Conservation (phyloP, 2,113 vertebrate species). For the Tamias sibiricus region DNA sequence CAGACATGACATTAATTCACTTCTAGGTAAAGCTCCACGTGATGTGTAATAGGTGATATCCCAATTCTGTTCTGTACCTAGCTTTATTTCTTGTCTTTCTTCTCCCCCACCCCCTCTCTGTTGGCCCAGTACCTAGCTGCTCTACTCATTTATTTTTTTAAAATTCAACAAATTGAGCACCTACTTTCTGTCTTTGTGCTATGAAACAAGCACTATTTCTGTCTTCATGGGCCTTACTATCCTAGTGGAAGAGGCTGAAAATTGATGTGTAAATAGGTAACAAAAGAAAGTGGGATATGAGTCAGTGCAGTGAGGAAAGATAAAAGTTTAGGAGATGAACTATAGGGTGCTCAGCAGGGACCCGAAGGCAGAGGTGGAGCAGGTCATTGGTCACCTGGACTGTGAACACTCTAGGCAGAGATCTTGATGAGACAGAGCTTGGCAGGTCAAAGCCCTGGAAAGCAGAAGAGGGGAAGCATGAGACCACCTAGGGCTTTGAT, state of each 20-base stretch:
- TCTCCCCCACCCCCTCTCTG: neutral
- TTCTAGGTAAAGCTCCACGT: neutral
- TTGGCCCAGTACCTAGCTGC: neutral
- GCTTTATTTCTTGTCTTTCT: neutral
- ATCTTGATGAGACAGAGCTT: neutral
- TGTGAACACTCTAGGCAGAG: neutral
- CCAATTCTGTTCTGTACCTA: neutral
- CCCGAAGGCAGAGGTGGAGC: neutral
- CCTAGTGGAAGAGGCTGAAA: neutral
- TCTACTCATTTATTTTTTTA: neutral
- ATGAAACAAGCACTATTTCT: neutral
- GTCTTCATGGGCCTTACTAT: neutral
- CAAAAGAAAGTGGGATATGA: neutral
- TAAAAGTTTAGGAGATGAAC: neutral
- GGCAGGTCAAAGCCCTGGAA: too few relatives aligned
- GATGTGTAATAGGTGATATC: neutral
- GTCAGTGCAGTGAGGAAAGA: neutral
- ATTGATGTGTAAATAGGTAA: neutral
- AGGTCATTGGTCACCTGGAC: neutral
- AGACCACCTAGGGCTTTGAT: neutral
- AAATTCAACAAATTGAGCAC: neutral
- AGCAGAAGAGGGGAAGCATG: neutral
- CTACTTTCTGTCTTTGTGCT: neutral
- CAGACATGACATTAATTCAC: neutral
- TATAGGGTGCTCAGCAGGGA: neutral